Conservation (phyloP, 2,797 vertebrate species). For the Esox masquinongy region DNA sequence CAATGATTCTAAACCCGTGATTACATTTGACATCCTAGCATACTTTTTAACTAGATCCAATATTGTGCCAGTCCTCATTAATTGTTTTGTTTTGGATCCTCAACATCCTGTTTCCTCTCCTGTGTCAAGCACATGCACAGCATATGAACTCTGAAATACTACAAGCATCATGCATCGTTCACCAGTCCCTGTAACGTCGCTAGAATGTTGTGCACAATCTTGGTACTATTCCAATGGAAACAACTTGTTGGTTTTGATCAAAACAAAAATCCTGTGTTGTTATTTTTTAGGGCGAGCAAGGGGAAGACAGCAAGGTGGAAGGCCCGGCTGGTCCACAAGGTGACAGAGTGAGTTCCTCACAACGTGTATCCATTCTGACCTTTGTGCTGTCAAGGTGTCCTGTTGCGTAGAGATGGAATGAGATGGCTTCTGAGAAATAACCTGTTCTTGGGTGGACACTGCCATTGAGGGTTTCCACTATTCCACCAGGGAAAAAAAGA, state of each 20-base stretch:
- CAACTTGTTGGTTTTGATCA: background rate
- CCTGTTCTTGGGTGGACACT: too few relatives aligned
- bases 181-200: constrained; percentile 49
- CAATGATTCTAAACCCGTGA: constrained; percentile 40
- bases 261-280: background rate
- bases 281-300: constrained; percentile 85
- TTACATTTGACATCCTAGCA: constrained; percentile 9
- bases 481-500: too few relatives aligned
- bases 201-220: constrained; percentile 7
- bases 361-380: background rate
- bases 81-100: constrained; percentile 16
- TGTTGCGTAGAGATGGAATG: too few relatives aligned
- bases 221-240: background rate
- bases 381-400: too few relatives aligned
- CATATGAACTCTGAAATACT: constrained; percentile 45
- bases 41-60: constrained; percentile 53
- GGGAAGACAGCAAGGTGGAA: constrained; percentile 87
- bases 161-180: constrained; percentile 41
- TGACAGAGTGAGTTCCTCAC: constrained; percentile 87
- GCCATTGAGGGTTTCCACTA: too few relatives aligned
- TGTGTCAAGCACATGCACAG: constrained; percentile 43
- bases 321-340: constrained; percentile 87
- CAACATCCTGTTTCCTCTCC: constrained; percentile 20
- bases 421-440: too few relatives aligned
- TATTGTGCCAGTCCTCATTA: constrained; percentile 33